Conservation (phyloP, 2,888 invertebrate genomes). For the Drosophila helvetica region DNA sequence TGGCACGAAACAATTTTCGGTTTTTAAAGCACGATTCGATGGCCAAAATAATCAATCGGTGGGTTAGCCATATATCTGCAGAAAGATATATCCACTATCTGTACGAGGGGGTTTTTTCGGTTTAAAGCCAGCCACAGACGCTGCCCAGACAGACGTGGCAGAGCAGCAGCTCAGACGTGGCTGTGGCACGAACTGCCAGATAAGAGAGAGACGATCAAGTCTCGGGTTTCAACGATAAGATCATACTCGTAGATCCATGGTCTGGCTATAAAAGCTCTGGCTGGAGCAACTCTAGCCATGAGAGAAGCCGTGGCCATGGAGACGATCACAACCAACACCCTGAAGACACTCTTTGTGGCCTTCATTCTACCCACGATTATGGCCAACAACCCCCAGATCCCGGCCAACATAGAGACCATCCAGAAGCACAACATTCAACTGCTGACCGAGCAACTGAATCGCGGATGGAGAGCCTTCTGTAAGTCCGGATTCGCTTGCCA, state of each 20-base stretch:
- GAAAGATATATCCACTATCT: constrained; percentile 12
- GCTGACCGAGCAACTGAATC: constrained; percentile 63
- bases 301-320: constrained; percentile 25
- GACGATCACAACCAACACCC: constrained; percentile 22
- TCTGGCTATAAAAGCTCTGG: constrained; percentile 63
- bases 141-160: constrained; percentile 22
- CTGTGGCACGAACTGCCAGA: constrained; percentile 12
- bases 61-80: constrained; percentile 12
- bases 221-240: constrained; percentile 17
- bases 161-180: constrained; percentile 23
- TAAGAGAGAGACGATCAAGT: constrained; percentile 16
- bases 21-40: constrained; percentile 45
- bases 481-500: constrained; percentile 44
- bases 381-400: constrained; percentile 2
- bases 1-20: constrained; percentile 4
- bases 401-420: constrained; percentile 55
- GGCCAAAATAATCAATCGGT: constrained; percentile 49
- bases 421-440: constrained; percentile 73
- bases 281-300: constrained; percentile 3
- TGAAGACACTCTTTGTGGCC: constrained; percentile 21
- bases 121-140: constrained; percentile 26
- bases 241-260: not conserved
- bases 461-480: constrained; percentile 79
- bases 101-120: constrained; percentile 19
- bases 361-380: constrained; percentile 12